Evolutionary conservation across 2,797 vertebrate species (phyloP).

Genomic region (Sciurus carolinensis): DNA sequence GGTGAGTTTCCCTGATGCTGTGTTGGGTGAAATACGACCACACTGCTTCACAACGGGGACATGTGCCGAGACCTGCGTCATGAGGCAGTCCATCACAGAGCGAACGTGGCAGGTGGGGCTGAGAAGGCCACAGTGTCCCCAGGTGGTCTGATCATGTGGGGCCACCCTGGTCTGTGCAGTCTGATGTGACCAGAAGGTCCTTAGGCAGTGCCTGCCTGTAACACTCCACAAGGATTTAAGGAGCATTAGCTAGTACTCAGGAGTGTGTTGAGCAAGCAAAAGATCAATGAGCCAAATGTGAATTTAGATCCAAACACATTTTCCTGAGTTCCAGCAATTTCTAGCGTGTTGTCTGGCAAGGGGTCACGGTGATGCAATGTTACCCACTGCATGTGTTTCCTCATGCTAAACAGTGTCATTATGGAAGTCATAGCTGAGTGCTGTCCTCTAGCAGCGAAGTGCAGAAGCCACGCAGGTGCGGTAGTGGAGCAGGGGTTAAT

Average conservation of each 20-base stretch:
- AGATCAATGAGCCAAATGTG: background rate
- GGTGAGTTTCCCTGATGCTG: background rate
- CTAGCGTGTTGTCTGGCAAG: background rate
- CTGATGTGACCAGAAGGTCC: background rate
- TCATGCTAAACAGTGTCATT: slow-evolving; percentile 10
- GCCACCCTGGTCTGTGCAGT: too few relatives aligned
- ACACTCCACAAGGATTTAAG: background rate
- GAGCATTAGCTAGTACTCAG: slow-evolving; percentile 11
- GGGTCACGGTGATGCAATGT: background rate
- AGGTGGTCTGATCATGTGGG: background rate
- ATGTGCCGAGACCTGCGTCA: too few relatives aligned
- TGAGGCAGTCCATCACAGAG: background rate
- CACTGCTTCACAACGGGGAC: background rate
- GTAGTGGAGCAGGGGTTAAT: too few relatives aligned
- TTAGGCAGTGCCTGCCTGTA: too few relatives aligned
- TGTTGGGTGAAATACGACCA: background rate
- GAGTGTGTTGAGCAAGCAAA: slow-evolving; percentile 9
- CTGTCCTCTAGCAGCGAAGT: slow-evolving; percentile 23
- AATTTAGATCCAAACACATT: background rate
- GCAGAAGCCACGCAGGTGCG: background rate
- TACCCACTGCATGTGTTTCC: background rate
- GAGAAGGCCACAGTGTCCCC: background rate
- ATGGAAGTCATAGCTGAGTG: background rate
- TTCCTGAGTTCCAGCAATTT: background rate
- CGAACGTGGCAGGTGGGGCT: background rate